Evolutionary conservation across 2,113 vertebrate genomes (phyloP), one percentile per base, ranked within the genome.

Genomic region (Circaetus gallicus): DNA sequence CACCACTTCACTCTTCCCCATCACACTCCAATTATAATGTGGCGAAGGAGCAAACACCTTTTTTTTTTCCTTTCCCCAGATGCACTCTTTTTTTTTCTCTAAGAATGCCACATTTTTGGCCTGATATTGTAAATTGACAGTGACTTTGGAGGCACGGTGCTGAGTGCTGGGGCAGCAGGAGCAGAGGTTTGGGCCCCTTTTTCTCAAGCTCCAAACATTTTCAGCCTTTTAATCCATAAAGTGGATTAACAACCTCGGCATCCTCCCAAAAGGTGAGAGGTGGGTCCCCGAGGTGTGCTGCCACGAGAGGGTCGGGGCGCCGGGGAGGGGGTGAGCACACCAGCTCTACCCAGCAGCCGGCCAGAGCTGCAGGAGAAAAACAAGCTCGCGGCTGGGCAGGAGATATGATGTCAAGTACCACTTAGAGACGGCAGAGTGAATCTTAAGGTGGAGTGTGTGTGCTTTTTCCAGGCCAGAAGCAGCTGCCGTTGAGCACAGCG

Each of bases 151-250:
- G 45, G n/a, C 43, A 55, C 0, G 0, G 47, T 47, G 86, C 78
- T 0, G 3, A 11, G 26, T 31, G 56, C 42, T 34, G 42, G 21
- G 56, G 22, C 65, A 79, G 21, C 55, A 42, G 71, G n/a, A 82
- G 16, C 55, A 42, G 71, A 40, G 16, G 3, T 50, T 31, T 86
- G 52, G 40, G 45, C 11, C n/a, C 10, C 0, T 0, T 22, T 16
- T 72, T 67, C 72, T 71, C 53, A 5, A 67, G 13, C 36, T 47
- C 42, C 47, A 53, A 67, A 53, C 2, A 0, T 73, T 73, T 79
- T 52, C 31, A 63, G 14, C 11, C 58, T 34, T 71, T 73, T 61
- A 40, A 77, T n/a, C 47, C 59, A 55, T 24, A 7, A 45, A 53
- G 32, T 29, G 49, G 21, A 69, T 67, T 43, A 58, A 69, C 0